phyloP scores from a whole-genome alignment of 2,888 invertebrate genomes.

The Theretra japonica region DNA sequence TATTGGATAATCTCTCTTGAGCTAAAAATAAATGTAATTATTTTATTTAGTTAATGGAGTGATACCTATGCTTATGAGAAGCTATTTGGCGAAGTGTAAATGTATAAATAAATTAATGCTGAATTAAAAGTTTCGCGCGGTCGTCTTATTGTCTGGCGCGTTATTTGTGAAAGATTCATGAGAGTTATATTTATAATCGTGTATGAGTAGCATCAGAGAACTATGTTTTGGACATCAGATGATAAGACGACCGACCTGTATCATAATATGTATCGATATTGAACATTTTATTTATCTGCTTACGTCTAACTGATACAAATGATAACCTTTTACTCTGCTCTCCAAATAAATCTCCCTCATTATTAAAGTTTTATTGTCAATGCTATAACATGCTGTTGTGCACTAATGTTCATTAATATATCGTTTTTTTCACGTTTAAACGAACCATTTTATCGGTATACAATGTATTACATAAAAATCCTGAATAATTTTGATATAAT shows the following conservation, averaged over 20 bases:
- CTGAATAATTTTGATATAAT: too few relatives aligned
- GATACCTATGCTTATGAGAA: constrained; percentile 67
- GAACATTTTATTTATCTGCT: constrained; percentile 78
- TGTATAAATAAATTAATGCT: constrained; percentile 79
- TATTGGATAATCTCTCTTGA: constrained; percentile 46
- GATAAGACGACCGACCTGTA: constrained; percentile 67
- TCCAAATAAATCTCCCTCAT: constrained; percentile 1
- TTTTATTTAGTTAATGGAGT: constrained; percentile 69
- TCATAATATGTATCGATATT: constrained; percentile 66
- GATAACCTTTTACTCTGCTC: constrained; percentile 74
- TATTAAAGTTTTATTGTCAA: background rate
- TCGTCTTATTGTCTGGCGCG: constrained; percentile 65
- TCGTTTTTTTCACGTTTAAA: background rate
- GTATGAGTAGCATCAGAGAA: constrained; percentile 1
- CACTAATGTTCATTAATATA: background rate
- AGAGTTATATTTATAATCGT: constrained; percentile 28
- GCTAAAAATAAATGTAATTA: constrained; percentile 62
- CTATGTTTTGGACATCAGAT: constrained; percentile 48
- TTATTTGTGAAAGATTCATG: constrained; percentile 7
- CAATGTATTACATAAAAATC: too few relatives aligned
- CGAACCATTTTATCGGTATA: too few relatives aligned
- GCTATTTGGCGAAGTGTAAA: constrained; percentile 75
- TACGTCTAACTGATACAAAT: constrained; percentile 67
- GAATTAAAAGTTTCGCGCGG: constrained; percentile 61
- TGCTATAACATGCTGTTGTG: background rate